A percentile compares a stretch with the other conserved stretches of the same genome.
These are phyloP conservation scores for Tachysurus fulvidraco DNA, from an alignment of 2,113 vertebrate species.

Conservation along the genomic window DNA sequence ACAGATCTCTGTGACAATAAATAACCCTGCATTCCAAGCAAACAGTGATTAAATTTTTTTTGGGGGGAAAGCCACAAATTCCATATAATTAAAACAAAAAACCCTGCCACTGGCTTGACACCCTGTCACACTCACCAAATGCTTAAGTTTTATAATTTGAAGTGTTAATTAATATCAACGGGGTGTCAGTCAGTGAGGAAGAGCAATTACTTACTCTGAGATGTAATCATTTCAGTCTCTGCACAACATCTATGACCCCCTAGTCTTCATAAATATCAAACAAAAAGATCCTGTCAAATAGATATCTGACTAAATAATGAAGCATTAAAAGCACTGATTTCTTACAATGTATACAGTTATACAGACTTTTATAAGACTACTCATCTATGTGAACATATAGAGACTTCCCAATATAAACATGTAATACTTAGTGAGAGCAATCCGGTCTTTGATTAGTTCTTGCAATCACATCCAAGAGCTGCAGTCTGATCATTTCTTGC, in stretches of 20 bases:
- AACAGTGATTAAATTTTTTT: background rate
- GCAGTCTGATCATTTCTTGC: constrained; percentile 26
- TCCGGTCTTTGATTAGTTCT: constrained; percentile 14
- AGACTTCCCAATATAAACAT: background rate
- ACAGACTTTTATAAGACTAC: background rate
- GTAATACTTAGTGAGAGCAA: background rate
- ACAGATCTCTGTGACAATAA: constrained; percentile 10
- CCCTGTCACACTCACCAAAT: background rate
- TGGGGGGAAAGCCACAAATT: background rate
- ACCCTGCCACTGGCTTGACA: constrained; percentile 3
- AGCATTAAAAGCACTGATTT: background rate
- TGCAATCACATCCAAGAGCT: constrained; percentile 1
- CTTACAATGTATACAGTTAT: background rate
- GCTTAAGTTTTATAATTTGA: background rate
- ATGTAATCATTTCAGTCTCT: background rate
- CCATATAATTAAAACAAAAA: constrained; percentile 22
- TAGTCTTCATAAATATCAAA: background rate
- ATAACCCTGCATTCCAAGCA: background rate
- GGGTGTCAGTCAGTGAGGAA: background rate
- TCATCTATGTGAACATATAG: background rate
- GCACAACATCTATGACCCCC: background rate
- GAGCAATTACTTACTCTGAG: background rate
- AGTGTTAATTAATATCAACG: constrained; percentile 25
- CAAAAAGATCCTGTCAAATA: background rate
- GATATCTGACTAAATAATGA: background rate